Evolutionary conservation across 2,113 vertebrate genomes (phyloP), one percentile per base, ranked within the genome.

Genomic region (Calyptommatus sinebrachiatus): DNA sequence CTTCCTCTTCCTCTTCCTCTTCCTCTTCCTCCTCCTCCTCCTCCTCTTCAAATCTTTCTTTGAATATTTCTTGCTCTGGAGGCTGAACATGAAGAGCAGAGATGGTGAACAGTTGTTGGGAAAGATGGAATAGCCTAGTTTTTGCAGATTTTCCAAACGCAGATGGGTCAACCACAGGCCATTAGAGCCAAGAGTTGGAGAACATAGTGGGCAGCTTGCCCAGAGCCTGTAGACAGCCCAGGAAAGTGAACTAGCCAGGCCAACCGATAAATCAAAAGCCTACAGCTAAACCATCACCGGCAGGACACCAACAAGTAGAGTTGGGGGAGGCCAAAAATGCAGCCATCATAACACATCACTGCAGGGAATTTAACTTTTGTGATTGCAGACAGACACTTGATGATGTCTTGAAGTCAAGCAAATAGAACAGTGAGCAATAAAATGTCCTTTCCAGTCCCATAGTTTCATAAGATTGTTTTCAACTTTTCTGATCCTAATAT

Each of bases 181-280:
- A 60, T 74, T 87, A 73, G 78, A 88, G 80, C 84, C 89, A 83
- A 87, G 84, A 81, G 81, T 80, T 77, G 81, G 66, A 73, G 83
- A 86, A 61, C 48, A 79, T 86, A 83, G 45, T 80, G 78, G 90
- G 87, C 84, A 87, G 86, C 85, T 87, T 88, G 65, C 73, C 78
- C 80, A 69, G 84, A 84, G 87, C 86, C 87, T 81, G 85, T 86
- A 90, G 87, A 83, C 86, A 89, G 71, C 50, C 71, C 82, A 88
- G 80, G 20, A 35, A 85, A 83, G 48, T 71, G 78, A 75, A 31
- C 70, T 85, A 89, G 78, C 80, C 61, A 81, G 76, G 67, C 3
- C 0, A 0, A 76, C 57, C 83, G 76, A 78, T 73, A 78, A 85
- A 78, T 0, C 48, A 50, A 53, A 80, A 87, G 24, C 60, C 85